Percentiles rank a stretch among this genome's conserved stretches.
phyloP scores from a whole-genome alignment of 2,113 vertebrate species.

The Chionomys nivalis region DNA sequence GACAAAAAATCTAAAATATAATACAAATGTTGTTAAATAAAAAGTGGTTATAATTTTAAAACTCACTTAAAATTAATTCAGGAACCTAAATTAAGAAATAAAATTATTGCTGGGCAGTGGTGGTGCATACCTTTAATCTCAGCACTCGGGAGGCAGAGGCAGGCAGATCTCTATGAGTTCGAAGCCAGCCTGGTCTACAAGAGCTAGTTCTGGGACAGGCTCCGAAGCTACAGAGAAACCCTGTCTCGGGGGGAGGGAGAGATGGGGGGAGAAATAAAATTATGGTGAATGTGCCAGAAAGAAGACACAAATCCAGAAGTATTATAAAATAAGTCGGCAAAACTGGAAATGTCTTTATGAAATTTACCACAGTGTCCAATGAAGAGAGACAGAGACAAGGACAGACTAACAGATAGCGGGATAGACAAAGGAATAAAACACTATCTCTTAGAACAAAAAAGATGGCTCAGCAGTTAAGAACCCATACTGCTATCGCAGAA shows the following conservation, averaged over 20 bases:
- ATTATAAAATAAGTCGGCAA: background rate
- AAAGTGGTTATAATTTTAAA: background rate
- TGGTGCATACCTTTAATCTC: too few species aligned
- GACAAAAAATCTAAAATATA: background rate
- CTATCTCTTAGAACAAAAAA: background rate
- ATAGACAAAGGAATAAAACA: background rate
- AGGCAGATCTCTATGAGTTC: too few species aligned
- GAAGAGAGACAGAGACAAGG: background rate
- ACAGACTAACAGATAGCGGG: background rate
- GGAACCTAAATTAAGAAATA: background rate
- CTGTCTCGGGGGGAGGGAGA: rapidly evolving
- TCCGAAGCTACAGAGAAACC: too few species aligned
- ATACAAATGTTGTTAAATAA: background rate
- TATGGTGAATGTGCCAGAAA: background rate
- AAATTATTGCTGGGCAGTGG: background rate
- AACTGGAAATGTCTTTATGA: background rate
- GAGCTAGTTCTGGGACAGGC: too few species aligned
- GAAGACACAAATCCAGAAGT: background rate
- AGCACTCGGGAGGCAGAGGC: too few species aligned
- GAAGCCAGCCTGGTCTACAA: too few species aligned
- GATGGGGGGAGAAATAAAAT: background rate
- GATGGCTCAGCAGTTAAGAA: background rate
- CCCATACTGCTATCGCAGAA: background rate
- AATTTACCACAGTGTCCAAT: background rate
- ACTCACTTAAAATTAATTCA: background rate